Conservation (phyloP, 1,140 invertebrate genomes). For the Thaumatotibia leucotreta region DNA sequence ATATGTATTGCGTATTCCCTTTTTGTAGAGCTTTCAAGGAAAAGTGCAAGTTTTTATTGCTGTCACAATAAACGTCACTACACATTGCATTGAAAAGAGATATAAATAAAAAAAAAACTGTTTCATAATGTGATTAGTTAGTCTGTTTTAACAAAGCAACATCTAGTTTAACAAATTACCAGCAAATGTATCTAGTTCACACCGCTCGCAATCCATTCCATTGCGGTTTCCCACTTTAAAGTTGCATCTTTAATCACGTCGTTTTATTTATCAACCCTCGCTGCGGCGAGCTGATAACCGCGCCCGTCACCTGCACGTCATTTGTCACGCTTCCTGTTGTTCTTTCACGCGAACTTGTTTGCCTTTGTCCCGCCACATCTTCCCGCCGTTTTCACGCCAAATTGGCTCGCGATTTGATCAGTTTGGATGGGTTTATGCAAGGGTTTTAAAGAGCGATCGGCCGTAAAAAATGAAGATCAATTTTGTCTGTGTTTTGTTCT, state of each 20-base stretch:
- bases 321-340: slow-evolving; percentile 43
- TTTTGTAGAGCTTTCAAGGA: no score
- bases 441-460: slow-evolving; percentile 12
- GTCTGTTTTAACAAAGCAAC: not conserved
- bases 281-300: slow-evolving; percentile 32
- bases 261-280: slow-evolving; percentile 16
- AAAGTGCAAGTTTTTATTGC: no score
- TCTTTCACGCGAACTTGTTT: slow-evolving; percentile 37
- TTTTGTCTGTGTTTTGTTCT: not conserved
- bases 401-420: slow-evolving; percentile 30
- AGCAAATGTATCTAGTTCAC: not conserved
- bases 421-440: slow-evolving; percentile 18
- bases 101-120: no score
- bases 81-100: no score
- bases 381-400: slow-evolving; percentile 28
- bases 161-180: not conserved
- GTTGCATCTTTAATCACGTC: slow-evolving; percentile 2
- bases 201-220: not conserved
- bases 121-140: no score
- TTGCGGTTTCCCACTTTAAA: not conserved
- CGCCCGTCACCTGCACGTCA: slow-evolving; percentile 39
- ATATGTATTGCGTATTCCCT: no score
- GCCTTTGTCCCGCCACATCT: slow-evolving; percentile 28
- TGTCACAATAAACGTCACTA: no score
- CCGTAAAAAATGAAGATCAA: slow-evolving; percentile 13